Percentiles rank a stretch among this genome's conserved stretches.
Evolutionary conservation across 1,140 invertebrate species (phyloP).

Genomic region (Drosophila kikkawai): DNA sequence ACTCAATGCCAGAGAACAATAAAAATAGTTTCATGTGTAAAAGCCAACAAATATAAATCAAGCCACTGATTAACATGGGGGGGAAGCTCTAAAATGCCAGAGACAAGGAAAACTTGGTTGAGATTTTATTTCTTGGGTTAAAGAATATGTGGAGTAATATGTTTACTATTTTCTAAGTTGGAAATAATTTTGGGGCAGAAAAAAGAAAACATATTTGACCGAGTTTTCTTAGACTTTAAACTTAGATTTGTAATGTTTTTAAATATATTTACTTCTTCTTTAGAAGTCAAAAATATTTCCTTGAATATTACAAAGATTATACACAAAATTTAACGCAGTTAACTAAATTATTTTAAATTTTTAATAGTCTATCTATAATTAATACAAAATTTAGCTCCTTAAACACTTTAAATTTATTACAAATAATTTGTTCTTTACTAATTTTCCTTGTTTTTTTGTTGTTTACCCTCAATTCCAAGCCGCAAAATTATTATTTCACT

Average conservation of each 20-base stretch:
- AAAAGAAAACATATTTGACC: not conserved
- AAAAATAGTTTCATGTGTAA: conserved; percentile 36
- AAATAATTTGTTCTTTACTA: not conserved
- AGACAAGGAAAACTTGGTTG: conserved; percentile 41
- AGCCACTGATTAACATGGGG: conserved; percentile 45
- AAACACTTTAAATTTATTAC: not conserved
- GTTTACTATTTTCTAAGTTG: not conserved
- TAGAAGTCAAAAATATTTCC: too few species aligned
- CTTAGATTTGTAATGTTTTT: not conserved
- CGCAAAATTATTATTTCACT: conserved; percentile 11
- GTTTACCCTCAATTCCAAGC: conserved; percentile 9
- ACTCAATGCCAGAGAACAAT: conserved; percentile 28
- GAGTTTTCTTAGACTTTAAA: not conserved
- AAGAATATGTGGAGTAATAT: not conserved
- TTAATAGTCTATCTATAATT: not conserved
- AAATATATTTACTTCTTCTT: not conserved
- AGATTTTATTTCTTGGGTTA: conserved; percentile 17
- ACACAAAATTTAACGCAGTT: too few species aligned
- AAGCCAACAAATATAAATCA: conserved; percentile 44
- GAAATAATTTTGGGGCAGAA: not conserved
- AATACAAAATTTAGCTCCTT: not conserved
- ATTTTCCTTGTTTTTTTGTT: not conserved
- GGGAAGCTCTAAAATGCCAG: conserved; percentile 25
- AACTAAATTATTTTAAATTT: too few species aligned
- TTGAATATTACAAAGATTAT: too few species aligned